Conservation (phyloP, 2,888 invertebrate genomes). For the Hemithea aestivaria region DNA sequence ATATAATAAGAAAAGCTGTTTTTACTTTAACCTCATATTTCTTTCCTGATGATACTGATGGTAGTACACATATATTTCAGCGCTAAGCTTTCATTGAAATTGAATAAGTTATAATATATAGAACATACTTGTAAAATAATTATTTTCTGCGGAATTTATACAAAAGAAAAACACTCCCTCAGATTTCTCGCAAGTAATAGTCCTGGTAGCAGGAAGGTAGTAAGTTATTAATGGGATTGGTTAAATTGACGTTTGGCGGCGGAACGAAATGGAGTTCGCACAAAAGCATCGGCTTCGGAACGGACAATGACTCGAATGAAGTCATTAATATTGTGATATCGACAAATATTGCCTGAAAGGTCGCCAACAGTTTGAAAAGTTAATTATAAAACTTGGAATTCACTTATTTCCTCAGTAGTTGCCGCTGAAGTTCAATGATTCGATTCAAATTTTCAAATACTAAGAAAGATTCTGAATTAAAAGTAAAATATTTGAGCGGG, state of each 20-base stretch:
- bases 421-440: slow-evolving; percentile 26
- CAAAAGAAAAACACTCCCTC: too few species aligned
- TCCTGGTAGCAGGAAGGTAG: slow-evolving; percentile 22
- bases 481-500: slow-evolving; percentile 45
- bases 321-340: slow-evolving; percentile 35
- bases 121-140: too few species aligned
- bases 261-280: slow-evolving; percentile 22
- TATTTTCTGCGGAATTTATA: too few species aligned
- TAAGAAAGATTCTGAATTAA: slow-evolving; percentile 27
- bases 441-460: slow-evolving; percentile 32
- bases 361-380: slow-evolving; percentile 19
- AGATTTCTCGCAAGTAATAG: slow-evolving; percentile 36
- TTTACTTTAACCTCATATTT: slow-evolving; percentile 1
- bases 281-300: slow-evolving; percentile 23
- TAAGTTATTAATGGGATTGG: slow-evolving; percentile 37
- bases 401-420: slow-evolving; percentile 16
- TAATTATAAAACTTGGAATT: slow-evolving; percentile 25
- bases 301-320: slow-evolving; percentile 29
- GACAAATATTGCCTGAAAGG: slow-evolving; percentile 21
- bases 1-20: background rate
- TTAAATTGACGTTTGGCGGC: slow-evolving; percentile 33
- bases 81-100: too few species aligned
- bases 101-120: too few species aligned
- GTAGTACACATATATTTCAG: too few species aligned
- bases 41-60: too few species aligned